Conservation (phyloP, 2,888 invertebrate species). For the Machimus atricapillus region DNA sequence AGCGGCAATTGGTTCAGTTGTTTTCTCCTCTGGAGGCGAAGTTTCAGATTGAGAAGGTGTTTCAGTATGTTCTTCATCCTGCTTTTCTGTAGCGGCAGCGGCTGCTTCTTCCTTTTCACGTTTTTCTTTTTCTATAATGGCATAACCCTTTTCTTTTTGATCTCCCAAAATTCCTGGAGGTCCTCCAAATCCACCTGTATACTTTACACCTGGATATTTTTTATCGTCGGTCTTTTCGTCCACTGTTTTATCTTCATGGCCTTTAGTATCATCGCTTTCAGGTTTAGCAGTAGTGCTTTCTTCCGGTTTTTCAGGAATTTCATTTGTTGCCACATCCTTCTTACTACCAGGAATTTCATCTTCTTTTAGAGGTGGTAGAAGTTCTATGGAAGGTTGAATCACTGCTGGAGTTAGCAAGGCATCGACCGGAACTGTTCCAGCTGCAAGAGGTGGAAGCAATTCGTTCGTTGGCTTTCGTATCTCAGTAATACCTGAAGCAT, state of each 20-base stretch:
- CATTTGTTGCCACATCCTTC: neutral
- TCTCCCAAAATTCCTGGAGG: conserved; percentile 46
- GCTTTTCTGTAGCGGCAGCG: neutral
- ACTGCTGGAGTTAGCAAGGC: neutral
- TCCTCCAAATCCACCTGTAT: conserved; percentile 47
- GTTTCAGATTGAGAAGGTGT: conserved; percentile 18
- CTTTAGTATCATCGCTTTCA: neutral
- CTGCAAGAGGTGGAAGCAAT: conserved; percentile 54
- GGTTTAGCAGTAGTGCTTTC: neutral
- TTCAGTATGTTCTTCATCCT: neutral
- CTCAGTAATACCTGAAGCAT: conserved; percentile 62
- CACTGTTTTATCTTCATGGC: neutral
- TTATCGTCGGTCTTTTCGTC: neutral
- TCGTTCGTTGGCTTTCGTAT: conserved; percentile 58
- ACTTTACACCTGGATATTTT: conserved; percentile 22
- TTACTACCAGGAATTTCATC: neutral
- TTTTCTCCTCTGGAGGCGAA: neutral
- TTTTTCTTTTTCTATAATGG: neutral
- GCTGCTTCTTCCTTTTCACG: neutral
- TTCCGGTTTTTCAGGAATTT: neutral
- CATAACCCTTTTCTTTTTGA: conserved; percentile 37
- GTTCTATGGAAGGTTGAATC: neutral
- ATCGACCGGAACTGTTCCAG: conserved; percentile 18
- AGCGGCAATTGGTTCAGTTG: neutral
- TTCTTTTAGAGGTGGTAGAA: conserved; percentile 36